These are phyloP conservation scores for Balanococcus diminutus DNA, from an alignment of 2,888 invertebrate genomes.

Conservation along the genomic window DNA sequence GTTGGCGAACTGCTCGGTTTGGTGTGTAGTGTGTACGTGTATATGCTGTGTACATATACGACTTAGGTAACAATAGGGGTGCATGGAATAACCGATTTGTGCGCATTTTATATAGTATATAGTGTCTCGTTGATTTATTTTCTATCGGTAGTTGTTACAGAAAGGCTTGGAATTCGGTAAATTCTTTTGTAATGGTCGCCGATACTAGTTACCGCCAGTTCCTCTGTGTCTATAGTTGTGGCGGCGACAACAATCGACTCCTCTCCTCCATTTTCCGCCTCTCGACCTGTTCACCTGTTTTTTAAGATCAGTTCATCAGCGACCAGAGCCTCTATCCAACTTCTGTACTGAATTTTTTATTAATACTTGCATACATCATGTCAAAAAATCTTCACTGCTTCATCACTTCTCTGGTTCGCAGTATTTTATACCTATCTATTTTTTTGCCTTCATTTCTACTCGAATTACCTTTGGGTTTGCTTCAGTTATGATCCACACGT, in stretches of 20 bases:
- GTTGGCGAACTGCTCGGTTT: neutral
- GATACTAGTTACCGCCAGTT: slow-evolving; percentile 51
- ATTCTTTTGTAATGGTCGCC: slow-evolving; percentile 55
- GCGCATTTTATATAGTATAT: slow-evolving; percentile 47
- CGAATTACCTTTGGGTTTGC: too few species aligned
- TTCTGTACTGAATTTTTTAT: neutral
- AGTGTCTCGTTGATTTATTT: slow-evolving; percentile 55
- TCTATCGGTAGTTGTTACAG: slow-evolving; percentile 54
- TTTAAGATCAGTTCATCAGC: slow-evolving; percentile 47
- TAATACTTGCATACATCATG: slow-evolving; percentile 34
- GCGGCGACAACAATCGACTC: slow-evolving; percentile 53
- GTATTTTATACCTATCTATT: neutral
- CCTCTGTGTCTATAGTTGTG: slow-evolving; percentile 42
- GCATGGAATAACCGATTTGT: slow-evolving; percentile 45
- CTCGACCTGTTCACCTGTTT: slow-evolving; percentile 51
- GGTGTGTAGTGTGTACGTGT: neutral
- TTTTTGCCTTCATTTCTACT: neutral
- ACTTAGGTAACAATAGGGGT: slow-evolving; percentile 54
- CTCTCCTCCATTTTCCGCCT: slow-evolving; percentile 40
- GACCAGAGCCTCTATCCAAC: slow-evolving; percentile 33
- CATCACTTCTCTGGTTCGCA: neutral
- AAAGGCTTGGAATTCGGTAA: slow-evolving; percentile 55
- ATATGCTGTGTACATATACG: neutral
- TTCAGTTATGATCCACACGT: too few species aligned
- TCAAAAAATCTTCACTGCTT: slow-evolving; percentile 7